Evolutionary conservation across 2,888 invertebrate genomes (phyloP).

Genomic region (Tribolium freemani): DNA sequence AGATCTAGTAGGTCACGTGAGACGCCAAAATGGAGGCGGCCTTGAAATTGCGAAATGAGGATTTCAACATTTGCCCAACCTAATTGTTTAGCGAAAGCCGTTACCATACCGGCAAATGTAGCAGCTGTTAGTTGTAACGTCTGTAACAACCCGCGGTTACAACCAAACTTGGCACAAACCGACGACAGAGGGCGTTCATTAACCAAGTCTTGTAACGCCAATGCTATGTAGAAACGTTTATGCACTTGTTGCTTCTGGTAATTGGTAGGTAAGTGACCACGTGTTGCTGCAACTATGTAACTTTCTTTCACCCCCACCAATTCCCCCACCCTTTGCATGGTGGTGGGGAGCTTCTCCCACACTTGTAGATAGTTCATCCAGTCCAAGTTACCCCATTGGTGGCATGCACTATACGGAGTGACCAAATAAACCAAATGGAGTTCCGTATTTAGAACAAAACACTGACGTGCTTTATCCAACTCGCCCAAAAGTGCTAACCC

Average conservation of each 20-base stretch:
- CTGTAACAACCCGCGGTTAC: slow-evolving; percentile 92
- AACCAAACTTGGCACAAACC: slow-evolving; percentile 88
- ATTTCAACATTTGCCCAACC: slow-evolving; percentile 94
- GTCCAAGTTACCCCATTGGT: slow-evolving; percentile 84
- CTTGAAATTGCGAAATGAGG: slow-evolving; percentile 93
- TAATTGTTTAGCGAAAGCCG: slow-evolving; percentile 92
- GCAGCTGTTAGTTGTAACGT: slow-evolving; percentile 94
- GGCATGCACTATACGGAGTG: slow-evolving; percentile 91
- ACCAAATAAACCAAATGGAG: slow-evolving; percentile 95
- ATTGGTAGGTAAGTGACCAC: slow-evolving; percentile 75
- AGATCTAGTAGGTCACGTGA: slow-evolving; percentile 93
- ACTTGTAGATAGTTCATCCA: slow-evolving; percentile 85
- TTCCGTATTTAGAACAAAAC: slow-evolving; percentile 94
- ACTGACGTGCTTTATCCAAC: slow-evolving; percentile 88
- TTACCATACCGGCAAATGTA: slow-evolving; percentile 97
- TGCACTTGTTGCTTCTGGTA: slow-evolving; percentile 74
- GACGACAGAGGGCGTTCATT: slow-evolving; percentile 87
- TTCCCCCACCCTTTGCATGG: slow-evolving; percentile 89
- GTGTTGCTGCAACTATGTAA: slow-evolving; percentile 84
- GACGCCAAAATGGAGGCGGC: slow-evolving; percentile 94
- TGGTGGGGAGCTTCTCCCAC: slow-evolving; percentile 85
- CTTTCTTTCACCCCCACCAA: slow-evolving; percentile 90
- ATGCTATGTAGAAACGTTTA: slow-evolving; percentile 88
- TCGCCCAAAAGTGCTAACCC: slow-evolving; percentile 91
- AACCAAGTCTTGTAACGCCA: slow-evolving; percentile 93